Percentiles rank a stretch among this genome's conserved stretches.
Conservation (phyloP, 2,888 invertebrate genomes). For the Galerucella pusilla region DNA sequence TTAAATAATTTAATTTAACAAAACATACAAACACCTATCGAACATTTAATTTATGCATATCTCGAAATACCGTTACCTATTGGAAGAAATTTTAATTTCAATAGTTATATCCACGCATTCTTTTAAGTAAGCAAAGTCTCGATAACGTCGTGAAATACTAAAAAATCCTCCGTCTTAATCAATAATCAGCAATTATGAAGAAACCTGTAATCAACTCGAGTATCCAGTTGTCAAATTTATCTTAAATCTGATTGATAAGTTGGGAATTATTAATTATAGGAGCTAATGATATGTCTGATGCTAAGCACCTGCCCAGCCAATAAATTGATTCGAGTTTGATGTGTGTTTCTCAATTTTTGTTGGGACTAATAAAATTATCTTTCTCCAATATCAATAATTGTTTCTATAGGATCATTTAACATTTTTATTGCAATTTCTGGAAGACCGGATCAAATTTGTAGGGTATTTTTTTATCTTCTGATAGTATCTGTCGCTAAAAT, state of each 20-base stretch:
- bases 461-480: too few species aligned
- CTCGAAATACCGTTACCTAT: slow-evolving; percentile 1
- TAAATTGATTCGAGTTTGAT: slow-evolving; percentile 6
- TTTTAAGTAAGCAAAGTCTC: background rate
- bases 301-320: slow-evolving; percentile 34
- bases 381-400: background rate
- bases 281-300: slow-evolving; percentile 35
- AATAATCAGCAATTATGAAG: slow-evolving; percentile 39
- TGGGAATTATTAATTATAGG: slow-evolving; percentile 40
- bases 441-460: too few species aligned
- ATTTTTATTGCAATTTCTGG: too few species aligned
- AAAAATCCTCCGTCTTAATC: slow-evolving; percentile 31
- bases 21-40: background rate
- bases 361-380: too few species aligned
- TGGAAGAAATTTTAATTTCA: background rate
- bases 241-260: slow-evolving; percentile 42
- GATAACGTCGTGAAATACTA: slow-evolving; percentile 21
- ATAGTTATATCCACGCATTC: slow-evolving; percentile 7
- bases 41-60: slow-evolving; percentile 5
- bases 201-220: slow-evolving; percentile 37
- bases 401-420: background rate
- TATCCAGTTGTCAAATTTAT: slow-evolving; percentile 37
- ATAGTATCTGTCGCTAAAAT: too few species aligned
- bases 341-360: slow-evolving; percentile 5
- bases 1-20: background rate